phyloP scores from a whole-genome alignment of 2,888 invertebrate genomes.

The Thera britannica region DNA sequence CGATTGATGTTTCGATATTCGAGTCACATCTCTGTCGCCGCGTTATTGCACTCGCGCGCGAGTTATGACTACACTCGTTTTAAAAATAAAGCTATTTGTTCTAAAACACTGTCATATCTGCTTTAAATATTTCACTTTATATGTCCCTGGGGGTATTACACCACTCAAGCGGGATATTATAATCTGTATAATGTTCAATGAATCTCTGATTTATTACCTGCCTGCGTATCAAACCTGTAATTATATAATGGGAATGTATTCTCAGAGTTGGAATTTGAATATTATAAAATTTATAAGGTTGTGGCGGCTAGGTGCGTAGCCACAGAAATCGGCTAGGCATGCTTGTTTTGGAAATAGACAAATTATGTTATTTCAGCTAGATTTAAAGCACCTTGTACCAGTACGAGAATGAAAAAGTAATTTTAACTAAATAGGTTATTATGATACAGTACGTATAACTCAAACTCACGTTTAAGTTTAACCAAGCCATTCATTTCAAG shows the following conservation, averaged over 20 bases:
- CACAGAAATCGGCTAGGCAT: too few relatives aligned
- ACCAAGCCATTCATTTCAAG: neutral
- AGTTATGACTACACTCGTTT: constrained; percentile 78
- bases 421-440: neutral
- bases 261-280: constrained; percentile 8
- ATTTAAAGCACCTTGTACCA: too few relatives aligned
- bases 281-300: neutral
- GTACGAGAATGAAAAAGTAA: too few relatives aligned
- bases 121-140: constrained; percentile 82
- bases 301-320: too few relatives aligned
- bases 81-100: constrained; percentile 82
- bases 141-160: constrained; percentile 74
- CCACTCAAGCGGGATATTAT: constrained; percentile 60
- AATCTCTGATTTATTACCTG: constrained; percentile 59
- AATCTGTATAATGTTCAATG: constrained; percentile 63
- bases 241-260: constrained; percentile 29
- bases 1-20: constrained; percentile 73
- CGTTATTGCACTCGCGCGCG: constrained; percentile 75
- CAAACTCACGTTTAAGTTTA: neutral
- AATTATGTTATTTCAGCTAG: too few relatives aligned
- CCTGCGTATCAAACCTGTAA: constrained; percentile 36
- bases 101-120: constrained; percentile 82
- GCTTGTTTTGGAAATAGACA: too few relatives aligned
- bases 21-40: constrained; percentile 63
- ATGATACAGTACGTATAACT: neutral